Conservation (phyloP, 2,888 invertebrate species). For the Mythimna ferrago region DNA sequence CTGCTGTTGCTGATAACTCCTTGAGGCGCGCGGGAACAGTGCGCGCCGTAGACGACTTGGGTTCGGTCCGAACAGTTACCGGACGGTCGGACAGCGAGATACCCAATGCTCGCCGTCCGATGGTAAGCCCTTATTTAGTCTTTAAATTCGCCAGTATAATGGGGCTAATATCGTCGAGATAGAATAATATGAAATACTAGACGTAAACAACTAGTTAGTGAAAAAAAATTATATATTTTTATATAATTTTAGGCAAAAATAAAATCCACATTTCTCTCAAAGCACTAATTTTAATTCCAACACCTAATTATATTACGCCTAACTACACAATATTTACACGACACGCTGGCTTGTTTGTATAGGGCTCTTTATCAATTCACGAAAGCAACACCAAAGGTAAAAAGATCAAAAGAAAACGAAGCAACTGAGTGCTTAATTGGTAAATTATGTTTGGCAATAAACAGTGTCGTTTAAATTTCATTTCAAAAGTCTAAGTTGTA, state of each 20-base stretch:
- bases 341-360: slow-evolving; percentile 46
- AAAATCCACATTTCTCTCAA: slow-evolving; percentile 14
- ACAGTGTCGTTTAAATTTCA: slow-evolving; percentile 61
- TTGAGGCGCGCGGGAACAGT: too few relatives aligned
- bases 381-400: slow-evolving; percentile 51
- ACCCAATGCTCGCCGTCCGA: too few relatives aligned
- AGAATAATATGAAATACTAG: too few relatives aligned
- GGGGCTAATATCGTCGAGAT: too few relatives aligned
- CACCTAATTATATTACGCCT: slow-evolving; percentile 25
- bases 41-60: too few relatives aligned
- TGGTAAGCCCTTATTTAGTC: too few relatives aligned
- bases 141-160: too few relatives aligned
- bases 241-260: not conserved
- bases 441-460: slow-evolving; percentile 62
- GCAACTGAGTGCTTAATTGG: slow-evolving; percentile 57
- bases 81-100: too few relatives aligned
- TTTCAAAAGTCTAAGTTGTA: slow-evolving; percentile 46
- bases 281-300: slow-evolving; percentile 13
- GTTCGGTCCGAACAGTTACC: too few relatives aligned
- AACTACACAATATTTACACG: slow-evolving; percentile 35
- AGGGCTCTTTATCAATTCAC: slow-evolving; percentile 55
- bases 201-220: not conserved
- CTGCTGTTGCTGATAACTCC: too few relatives aligned
- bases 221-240: not conserved
- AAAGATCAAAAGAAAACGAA: slow-evolving; percentile 57